Conservation (phyloP, 92 coral and sea anemone genomes). For the Parazoanthus atlanticus region DNA sequence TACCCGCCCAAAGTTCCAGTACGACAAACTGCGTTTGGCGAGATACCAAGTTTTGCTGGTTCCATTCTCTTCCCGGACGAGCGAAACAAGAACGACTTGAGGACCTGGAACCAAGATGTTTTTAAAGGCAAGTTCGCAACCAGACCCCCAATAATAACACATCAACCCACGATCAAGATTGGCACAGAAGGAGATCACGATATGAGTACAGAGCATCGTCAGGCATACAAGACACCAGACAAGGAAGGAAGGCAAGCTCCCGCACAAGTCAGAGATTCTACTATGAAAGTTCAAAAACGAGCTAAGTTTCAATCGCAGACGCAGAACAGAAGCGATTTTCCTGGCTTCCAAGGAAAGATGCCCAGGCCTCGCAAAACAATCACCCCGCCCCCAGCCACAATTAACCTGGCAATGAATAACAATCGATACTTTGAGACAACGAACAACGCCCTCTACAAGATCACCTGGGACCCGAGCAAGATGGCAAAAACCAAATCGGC, state of each 20-base stretch:
- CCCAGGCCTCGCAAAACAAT: conserved; percentile 86
- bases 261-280: conserved; percentile 60
- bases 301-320: conserved; percentile 89
- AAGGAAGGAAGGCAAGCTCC: conserved; percentile 66
- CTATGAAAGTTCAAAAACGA: conserved; percentile 68
- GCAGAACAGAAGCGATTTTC: conserved; percentile 93
- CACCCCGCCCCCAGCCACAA: conserved; percentile 91
- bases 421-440: conserved; percentile 83
- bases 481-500: conserved; percentile 71
- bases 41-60: conserved; percentile 91
- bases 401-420: conserved; percentile 86
- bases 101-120: conserved; percentile 93
- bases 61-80: conserved; percentile 88
- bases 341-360: conserved; percentile 87
- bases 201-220: conserved; percentile 78
- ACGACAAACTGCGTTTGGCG: conserved; percentile 78
- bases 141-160: conserved; percentile 67
- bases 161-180: conserved; percentile 78
- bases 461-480: conserved; percentile 91
- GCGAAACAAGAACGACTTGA: conserved; percentile 54
- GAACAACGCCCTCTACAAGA: conserved; percentile 77
- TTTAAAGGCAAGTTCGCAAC: conserved; percentile 90
- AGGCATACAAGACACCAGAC: conserved; percentile 76
- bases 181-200: conserved; percentile 90
- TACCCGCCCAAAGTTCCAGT: conserved; percentile 74